Percentiles rank a stretch among this genome's conserved stretches.
Evolutionary conservation across 2,797 vertebrate species (phyloP).

Genomic region (Pampus argenteus): DNA sequence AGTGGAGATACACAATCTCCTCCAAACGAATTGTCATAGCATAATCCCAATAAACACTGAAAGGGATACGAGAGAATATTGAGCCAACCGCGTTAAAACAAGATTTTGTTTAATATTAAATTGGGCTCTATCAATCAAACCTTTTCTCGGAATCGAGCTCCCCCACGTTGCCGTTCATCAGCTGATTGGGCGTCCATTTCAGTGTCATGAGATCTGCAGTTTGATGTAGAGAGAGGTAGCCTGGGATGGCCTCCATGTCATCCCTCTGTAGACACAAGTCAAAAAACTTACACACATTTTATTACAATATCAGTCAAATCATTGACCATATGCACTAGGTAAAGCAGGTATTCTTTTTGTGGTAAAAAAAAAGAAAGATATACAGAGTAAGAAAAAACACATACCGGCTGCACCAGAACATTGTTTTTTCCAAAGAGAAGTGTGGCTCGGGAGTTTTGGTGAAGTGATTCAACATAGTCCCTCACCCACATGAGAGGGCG

Average conservation of each 20-base stretch:
- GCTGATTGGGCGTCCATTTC: slow-evolving; percentile 99
- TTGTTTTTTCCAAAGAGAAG: slow-evolving; percentile 98
- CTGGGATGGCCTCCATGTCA: slow-evolving; percentile 97
- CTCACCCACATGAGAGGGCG: slow-evolving; percentile 91
- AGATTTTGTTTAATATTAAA: background rate
- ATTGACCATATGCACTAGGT: background rate
- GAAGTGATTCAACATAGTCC: slow-evolving; percentile 96
- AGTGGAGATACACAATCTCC: slow-evolving; percentile 98
- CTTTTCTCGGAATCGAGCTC: slow-evolving; percentile 97
- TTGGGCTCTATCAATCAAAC: slow-evolving; percentile 55
- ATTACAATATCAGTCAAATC: background rate
- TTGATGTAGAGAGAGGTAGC: slow-evolving; percentile 97
- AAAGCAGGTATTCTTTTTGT: background rate
- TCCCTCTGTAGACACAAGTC: slow-evolving; percentile 86
- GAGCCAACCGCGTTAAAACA: background rate
- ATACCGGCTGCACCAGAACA: slow-evolving; percentile 96
- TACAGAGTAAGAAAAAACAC: slow-evolving; percentile 28
- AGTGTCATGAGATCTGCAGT: slow-evolving; percentile 95
- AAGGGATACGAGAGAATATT: slow-evolving; percentile 42
- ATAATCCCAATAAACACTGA: slow-evolving; percentile 97
- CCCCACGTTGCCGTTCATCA: slow-evolving; percentile 96
- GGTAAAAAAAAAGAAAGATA: background rate
- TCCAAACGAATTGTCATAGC: slow-evolving; percentile 98
- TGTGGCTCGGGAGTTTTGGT: slow-evolving; percentile 96
- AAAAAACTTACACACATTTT: slow-evolving; percentile 9